Percentiles rank a stretch among this genome's conserved stretches.
Evolutionary conservation across 1,140 invertebrate genomes (phyloP).

Genomic region (Macrotrachela quadricornifera): DNA sequence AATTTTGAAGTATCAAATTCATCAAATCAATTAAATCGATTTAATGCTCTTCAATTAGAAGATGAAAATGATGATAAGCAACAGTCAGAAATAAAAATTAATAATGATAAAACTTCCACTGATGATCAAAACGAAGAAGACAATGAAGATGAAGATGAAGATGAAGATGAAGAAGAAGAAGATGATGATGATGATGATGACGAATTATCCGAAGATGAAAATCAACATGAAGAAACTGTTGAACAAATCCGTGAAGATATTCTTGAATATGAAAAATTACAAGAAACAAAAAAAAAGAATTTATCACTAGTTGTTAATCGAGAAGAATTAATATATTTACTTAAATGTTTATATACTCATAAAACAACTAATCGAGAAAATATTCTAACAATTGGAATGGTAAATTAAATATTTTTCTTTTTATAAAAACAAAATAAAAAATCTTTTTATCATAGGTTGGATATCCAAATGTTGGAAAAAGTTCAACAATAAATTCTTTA

Average conservation of each 20-base stretch:
- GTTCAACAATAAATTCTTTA: constrained; percentile 86
- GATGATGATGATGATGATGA: constrained; percentile 12
- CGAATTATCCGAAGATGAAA: constrained; percentile 21
- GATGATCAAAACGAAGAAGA: not conserved
- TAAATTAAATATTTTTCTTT: constrained; percentile 12
- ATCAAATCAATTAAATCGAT: too few species aligned
- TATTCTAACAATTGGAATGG: constrained; percentile 60
- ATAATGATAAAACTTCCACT: not conserved
- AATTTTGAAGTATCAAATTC: too few species aligned
- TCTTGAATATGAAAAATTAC: not conserved
- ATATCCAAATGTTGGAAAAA: constrained; percentile 98
- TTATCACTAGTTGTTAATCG: constrained; percentile 32
- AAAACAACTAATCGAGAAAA: constrained; percentile 33
- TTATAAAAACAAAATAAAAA: too few species aligned
- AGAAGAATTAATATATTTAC: constrained; percentile 37
- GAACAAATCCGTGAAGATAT: constrained; percentile 9
- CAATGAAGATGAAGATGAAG: not conserved
- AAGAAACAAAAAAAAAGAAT: constrained; percentile 28
- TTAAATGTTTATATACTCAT: constrained; percentile 41
- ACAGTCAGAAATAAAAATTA: not conserved
- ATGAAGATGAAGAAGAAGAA: constrained; percentile 1
- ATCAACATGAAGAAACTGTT: constrained; percentile 10
- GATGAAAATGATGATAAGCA: too few species aligned
- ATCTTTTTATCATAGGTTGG: constrained; percentile 39
- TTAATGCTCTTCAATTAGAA: too few species aligned